These are phyloP conservation scores for Clinocottus analis DNA, from an alignment of 2,113 vertebrate species.

Conservation along the genomic window DNA sequence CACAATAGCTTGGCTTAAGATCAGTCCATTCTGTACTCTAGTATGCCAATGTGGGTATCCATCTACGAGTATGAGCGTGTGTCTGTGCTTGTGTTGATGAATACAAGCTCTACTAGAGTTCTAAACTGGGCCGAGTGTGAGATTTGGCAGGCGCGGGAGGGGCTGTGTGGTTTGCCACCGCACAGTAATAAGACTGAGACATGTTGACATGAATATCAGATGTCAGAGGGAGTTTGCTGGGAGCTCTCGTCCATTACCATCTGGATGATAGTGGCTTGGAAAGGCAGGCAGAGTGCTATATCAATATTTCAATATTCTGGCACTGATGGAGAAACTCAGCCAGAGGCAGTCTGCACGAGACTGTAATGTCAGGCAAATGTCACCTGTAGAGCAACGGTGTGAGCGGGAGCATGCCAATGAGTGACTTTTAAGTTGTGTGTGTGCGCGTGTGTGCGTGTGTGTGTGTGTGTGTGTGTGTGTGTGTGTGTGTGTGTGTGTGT, in stretches of 20 bases:
- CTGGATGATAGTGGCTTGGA: conserved; percentile 59
- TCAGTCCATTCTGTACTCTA: conserved; percentile 30
- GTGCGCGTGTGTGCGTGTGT: neutral
- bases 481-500: conserved; percentile 30
- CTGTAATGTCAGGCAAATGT: conserved; percentile 59
- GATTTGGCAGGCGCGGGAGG: conserved; percentile 56
- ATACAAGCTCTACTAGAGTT: conserved; percentile 29
- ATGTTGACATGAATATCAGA: conserved; percentile 72
- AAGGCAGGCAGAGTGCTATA: conserved; percentile 14
- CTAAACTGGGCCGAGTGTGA: conserved; percentile 65
- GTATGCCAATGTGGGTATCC: conserved; percentile 5
- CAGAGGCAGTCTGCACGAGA: conserved; percentile 44
- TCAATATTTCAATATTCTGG: conserved; percentile 54
- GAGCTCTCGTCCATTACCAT: conserved; percentile 47
- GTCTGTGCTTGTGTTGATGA: conserved; percentile 39
- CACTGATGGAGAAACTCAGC: conserved; percentile 32
- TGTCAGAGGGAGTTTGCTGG: conserved; percentile 57
- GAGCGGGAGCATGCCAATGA: conserved; percentile 54
- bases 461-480: conserved; percentile 52
- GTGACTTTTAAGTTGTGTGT: conserved; percentile 54
- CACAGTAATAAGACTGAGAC: conserved; percentile 58
- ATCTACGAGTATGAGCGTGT: conserved; percentile 13
- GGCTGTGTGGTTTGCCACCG: conserved; percentile 62
- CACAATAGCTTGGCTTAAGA: conserved; percentile 44
- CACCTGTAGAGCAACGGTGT: conserved; percentile 57